Percentiles rank a stretch among this genome's conserved stretches.
phyloP scores from a whole-genome alignment of 2,113 vertebrate species.

The Columbina picui region DNA sequence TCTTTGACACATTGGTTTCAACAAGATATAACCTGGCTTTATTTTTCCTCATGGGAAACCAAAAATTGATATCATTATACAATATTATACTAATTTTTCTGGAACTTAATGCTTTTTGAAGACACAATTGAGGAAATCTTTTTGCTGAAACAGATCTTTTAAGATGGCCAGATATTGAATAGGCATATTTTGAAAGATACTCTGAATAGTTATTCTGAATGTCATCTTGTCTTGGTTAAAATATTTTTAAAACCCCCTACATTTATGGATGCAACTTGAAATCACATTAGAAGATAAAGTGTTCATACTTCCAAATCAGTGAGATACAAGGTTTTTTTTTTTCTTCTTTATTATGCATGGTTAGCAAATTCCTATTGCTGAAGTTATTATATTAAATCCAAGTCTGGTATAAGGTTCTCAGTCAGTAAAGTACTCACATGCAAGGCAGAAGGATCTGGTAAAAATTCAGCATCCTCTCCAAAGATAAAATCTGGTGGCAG shows the following conservation, averaged over 20 bases:
- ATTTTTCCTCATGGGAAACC: neutral
- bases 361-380: conserved; percentile 12
- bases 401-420: neutral
- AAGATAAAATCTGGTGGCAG: conserved; percentile 98
- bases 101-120: neutral
- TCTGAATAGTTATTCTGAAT: neutral
- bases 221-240: neutral
- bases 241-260: neutral
- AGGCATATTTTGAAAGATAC: conserved; percentile 4
- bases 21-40: neutral
- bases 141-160: conserved; percentile 14
- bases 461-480: conserved; percentile 96
- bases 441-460: conserved; percentile 92
- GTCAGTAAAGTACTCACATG: conserved; percentile 82
- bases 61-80: neutral
- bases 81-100: neutral
- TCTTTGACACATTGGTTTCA: neutral
- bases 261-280: neutral
- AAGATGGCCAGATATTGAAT: neutral
- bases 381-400: neutral
- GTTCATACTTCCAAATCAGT: neutral
- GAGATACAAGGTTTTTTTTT: neutral
- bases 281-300: neutral
- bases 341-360: neutral
- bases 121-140: neutral